phyloP scores from a whole-genome alignment of 2,113 vertebrate genomes.

The Cnemophilus loriae region DNA sequence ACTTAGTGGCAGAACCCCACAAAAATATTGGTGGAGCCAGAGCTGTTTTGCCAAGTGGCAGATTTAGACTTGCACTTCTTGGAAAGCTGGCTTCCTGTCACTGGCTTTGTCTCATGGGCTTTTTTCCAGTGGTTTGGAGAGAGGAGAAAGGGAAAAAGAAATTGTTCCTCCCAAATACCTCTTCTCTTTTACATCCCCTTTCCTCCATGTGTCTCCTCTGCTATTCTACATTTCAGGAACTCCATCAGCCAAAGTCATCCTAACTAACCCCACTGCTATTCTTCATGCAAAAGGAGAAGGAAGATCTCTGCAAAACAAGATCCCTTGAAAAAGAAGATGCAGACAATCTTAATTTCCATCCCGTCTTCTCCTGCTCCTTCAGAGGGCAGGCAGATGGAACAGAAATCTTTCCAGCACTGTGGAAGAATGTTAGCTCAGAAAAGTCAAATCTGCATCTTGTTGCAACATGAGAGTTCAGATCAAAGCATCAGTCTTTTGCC shows the following conservation, averaged over 20 bases:
- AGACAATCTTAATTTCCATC: background rate
- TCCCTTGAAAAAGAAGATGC: background rate
- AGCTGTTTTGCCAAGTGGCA: slow-evolving; percentile 51
- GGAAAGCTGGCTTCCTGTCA: slow-evolving; percentile 58
- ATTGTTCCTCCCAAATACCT: background rate
- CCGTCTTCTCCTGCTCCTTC: background rate
- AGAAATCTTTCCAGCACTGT: background rate
- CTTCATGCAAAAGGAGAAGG: background rate
- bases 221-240: background rate
- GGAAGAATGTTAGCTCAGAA: background rate
- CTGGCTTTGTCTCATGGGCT: background rate
- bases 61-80: slow-evolving; percentile 47
- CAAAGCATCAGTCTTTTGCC: background rate
- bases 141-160: background rate
- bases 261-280: background rate
- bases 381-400: background rate
- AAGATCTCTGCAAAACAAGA: background rate
- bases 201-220: background rate
- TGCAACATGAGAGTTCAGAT: background rate
- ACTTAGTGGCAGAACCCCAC: slow-evolving; percentile 43
- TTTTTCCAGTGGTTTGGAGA: slow-evolving; percentile 44
- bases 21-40: slow-evolving; percentile 38
- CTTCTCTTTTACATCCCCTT: background rate
- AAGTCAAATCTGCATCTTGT: background rate
- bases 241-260: background rate